Conservation (phyloP, 1,140 invertebrate species). For the Lucilia cuprina region DNA sequence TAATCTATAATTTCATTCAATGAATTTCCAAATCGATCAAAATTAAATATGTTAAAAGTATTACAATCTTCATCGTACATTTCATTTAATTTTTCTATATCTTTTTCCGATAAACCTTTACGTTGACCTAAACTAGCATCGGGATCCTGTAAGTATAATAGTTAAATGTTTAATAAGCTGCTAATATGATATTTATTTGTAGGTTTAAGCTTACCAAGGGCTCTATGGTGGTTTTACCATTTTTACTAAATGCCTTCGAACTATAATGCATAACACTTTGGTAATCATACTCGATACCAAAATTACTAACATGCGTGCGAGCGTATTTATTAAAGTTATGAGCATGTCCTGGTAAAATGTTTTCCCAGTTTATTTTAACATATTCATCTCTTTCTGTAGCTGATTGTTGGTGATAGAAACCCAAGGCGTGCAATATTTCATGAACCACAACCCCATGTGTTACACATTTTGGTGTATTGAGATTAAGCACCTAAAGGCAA, state of each 20-base stretch:
- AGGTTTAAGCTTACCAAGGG: conserved; percentile 62
- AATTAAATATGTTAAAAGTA: conserved; percentile 45
- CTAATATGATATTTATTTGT: background rate
- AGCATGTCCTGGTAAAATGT: conserved; percentile 70
- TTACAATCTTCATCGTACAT: conserved; percentile 70
- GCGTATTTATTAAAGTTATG: conserved; percentile 77
- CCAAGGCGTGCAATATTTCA: conserved; percentile 75
- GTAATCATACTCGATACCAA: conserved; percentile 72
- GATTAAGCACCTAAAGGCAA: conserved; percentile 62
- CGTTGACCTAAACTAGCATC: conserved; percentile 69
- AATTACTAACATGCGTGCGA: conserved; percentile 69
- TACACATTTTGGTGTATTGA: conserved; percentile 67
- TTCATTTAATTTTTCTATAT: conserved; percentile 70
- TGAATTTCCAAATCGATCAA: conserved; percentile 51
- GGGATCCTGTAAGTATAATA: conserved; percentile 46
- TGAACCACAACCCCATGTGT: conserved; percentile 68
- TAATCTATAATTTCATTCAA: conserved; percentile 55
- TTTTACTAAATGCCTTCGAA: conserved; percentile 69
- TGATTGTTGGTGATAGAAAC: conserved; percentile 79
- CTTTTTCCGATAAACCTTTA: conserved; percentile 70
- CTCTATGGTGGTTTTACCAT: conserved; percentile 69
- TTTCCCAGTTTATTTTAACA: conserved; percentile 72
- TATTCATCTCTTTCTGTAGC: conserved; percentile 74
- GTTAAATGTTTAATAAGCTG: background rate
- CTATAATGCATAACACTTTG: conserved; percentile 78